Evolutionary conservation across 2,888 invertebrate genomes (phyloP), one percentile per base, ranked within the genome.

Genomic region (Apeira syringaria): DNA sequence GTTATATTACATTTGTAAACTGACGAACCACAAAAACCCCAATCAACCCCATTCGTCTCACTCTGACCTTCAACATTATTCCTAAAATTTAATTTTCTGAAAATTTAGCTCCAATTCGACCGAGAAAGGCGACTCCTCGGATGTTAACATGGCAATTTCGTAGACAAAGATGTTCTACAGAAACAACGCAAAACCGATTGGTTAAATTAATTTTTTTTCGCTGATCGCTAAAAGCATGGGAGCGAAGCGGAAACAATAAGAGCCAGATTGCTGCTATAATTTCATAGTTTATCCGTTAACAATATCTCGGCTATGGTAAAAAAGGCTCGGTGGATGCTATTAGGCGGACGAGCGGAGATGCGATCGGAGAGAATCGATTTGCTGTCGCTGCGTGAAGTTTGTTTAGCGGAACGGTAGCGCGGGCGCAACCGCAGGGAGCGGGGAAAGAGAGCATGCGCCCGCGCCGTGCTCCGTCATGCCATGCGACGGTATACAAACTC

Each of bases 131-230:
- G n/a, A 74, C 73, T 74, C 63, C n/a, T n/a, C n/a, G n/a, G n/a
- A n/a, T n/a, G n/a, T n/a, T n/a, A 20, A 20, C 64, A 80, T 70
- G 77, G 68, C 74, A 76, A 82, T 86, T 76, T 59, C 8, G 59
- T 53, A 71, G 73, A 89, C 85, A 87, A 87, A 88, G 88, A 87
- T 87, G 86, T 89, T 76, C 74, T 63, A 62, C 64, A 70, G 74
- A 81, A 84, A 87, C 85, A 84, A 88, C 74, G 85, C 79, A 78
- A 79, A 84, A 83, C 86, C 53, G 65, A 87, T 86, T 77, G 61
- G 56, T 63, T 42, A 50, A 80, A 80, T 77, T 63, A 77, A 70
- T 77, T 80, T 56, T 81, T 67, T 75, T 79, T 75, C 59, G 59
- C 61, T 60, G 62, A 57, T 60, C 59, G 61, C 62, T 64, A 57